Base-by-base conservation (phyloP, 2,888 invertebrate species). In the Diarsia dahlii region DNA sequence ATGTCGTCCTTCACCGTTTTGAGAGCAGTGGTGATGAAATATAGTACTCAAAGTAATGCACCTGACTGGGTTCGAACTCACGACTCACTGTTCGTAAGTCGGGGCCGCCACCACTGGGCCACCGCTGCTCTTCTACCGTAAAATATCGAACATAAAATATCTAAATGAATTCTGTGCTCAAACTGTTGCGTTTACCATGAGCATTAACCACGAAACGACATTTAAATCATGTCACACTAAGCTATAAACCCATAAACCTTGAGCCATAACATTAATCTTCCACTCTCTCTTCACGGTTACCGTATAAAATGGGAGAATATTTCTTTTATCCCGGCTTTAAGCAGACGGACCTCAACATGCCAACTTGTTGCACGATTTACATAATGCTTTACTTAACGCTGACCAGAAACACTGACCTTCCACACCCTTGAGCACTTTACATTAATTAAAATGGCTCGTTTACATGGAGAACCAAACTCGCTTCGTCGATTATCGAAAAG, bases 291-390 rank as follows among this genome's bases (percentile, higher is more conserved):
- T 13, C 34, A n/a, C 23, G 8, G n/a, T n/a, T 12, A 60, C 34
- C 23, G 64, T 28, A 65, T 65, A 70, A 74, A 69, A 75, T 39
- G 63, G 13, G 45, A 46, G 28, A 64, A 75, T 76, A 83, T 82
- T 80, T 82, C 70, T 78, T 82, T 82, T 58, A 65, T 77, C 58
- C 78, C 39, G 10, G 69, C 28, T 69, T 85, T 64, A 73, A 28
- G 28, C 69, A 64, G 71, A 63, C 73, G 67, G 74, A 72, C 71
- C 81, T 39, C 28, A 58, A 76, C 74, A 65, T 58, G 60, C 34
- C 71, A 74, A 86, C 86, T 87, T 86, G 86, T 86, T 87, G 86
- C 84, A 34, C 39, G 23, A 86, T 86, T 85, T 71, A 75, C 80
- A 79, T 86, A 81, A 87, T 81, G 58, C 82, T 82, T 77, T 74